Conservation (phyloP, 2,888 invertebrate genomes). For the Alentia gelatinosa region DNA sequence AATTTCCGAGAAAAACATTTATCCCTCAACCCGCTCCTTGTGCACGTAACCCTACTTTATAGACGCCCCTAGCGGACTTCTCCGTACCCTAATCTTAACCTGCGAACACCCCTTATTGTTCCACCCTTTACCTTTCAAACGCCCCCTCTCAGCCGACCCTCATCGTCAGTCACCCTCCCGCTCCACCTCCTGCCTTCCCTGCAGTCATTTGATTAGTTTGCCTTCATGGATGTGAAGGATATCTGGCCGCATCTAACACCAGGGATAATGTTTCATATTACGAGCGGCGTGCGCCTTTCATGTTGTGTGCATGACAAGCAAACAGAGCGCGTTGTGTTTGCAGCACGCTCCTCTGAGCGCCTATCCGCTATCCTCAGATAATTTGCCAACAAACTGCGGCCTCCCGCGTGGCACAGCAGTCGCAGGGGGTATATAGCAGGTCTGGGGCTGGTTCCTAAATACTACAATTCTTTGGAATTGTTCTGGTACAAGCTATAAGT, state of each 20-base stretch:
- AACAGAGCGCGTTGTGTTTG: background rate
- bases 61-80: background rate
- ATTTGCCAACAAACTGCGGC: slow-evolving; percentile 11
- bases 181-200: background rate
- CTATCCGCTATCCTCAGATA: background rate
- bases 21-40: no score
- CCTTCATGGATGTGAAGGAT: background rate
- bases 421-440: no score
- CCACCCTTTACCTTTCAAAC: background rate
- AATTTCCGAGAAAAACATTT: no score
- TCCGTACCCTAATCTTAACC: no score
- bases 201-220: slow-evolving; percentile 22
- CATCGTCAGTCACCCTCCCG: no score
- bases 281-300: background rate
- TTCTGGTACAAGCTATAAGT: no score
- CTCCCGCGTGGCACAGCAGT: no score
- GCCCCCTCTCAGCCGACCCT: background rate
- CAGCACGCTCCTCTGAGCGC: background rate
- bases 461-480: no score
- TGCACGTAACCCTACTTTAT: background rate
- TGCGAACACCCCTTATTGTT: no score
- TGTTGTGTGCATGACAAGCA: slow-evolving; percentile 24
- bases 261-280: slow-evolving; percentile 34
- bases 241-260: background rate
- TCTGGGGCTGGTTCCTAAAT: no score